Evolutionary conservation across 2,888 invertebrate species (phyloP).

Genomic region (Clunio marinus): DNA sequence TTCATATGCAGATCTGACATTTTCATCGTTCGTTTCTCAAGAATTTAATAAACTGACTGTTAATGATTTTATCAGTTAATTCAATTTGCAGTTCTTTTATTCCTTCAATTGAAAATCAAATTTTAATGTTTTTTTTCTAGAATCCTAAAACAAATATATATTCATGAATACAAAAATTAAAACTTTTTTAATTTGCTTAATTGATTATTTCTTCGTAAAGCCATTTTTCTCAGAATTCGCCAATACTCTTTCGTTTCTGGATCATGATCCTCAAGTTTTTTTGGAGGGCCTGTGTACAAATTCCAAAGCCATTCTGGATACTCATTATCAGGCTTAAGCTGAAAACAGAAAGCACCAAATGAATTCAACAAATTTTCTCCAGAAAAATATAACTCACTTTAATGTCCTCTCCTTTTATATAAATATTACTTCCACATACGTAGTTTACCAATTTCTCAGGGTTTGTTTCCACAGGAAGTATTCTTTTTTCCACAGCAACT

Average conservation of each 20-base stretch:
- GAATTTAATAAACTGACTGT: too few species aligned
- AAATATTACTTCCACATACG: conserved; percentile 83
- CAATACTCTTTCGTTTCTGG: conserved; percentile 78
- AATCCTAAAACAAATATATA: too few species aligned
- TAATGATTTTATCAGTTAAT: too few species aligned
- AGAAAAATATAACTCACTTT: conserved; percentile 54
- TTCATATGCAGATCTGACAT: background rate
- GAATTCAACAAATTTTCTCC: background rate
- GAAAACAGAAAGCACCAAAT: conserved; percentile 29
- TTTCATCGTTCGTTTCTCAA: too few species aligned
- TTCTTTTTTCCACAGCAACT: conserved; percentile 62
- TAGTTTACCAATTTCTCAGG: conserved; percentile 66
- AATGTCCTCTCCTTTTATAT: conserved; percentile 74
- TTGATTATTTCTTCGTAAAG: conserved; percentile 61
- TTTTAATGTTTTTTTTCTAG: conserved; percentile 8
- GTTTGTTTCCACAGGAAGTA: conserved; percentile 81
- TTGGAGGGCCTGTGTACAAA: conserved; percentile 61
- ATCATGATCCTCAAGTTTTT: conserved; percentile 69
- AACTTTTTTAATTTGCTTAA: conserved; percentile 59
- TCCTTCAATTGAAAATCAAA: conserved; percentile 15
- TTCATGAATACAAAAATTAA: too few species aligned
- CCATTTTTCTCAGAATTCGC: conserved; percentile 65
- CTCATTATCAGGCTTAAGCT: conserved; percentile 67
- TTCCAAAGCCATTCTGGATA: conserved; percentile 93
- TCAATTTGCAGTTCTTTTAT: too few species aligned